These are phyloP conservation scores for Triops cancriformis DNA, from an alignment of 1,140 invertebrate species.

Conservation along the genomic window DNA sequence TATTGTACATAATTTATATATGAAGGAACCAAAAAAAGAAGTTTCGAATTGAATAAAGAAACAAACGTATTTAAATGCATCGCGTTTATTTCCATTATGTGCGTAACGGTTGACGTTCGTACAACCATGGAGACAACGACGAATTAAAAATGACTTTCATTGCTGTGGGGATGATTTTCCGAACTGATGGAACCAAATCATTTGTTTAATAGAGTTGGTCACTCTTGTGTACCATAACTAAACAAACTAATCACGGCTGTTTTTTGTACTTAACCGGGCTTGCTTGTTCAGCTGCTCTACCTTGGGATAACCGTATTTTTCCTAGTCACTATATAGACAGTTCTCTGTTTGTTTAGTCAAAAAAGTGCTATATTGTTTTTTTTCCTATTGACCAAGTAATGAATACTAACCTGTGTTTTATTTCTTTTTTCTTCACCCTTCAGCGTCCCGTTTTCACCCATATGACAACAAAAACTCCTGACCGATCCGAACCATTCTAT, in stretches of 20 bases:
- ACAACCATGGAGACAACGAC: no score
- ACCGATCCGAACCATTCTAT: constrained; percentile 5
- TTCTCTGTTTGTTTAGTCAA: background rate
- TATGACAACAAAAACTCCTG: constrained; percentile 11
- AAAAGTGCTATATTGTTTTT: background rate
- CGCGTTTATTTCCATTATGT: no score
- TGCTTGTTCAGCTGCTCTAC: constrained; percentile 1
- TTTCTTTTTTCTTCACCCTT: background rate
- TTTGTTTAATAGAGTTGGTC: background rate
- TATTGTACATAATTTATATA: constrained; percentile 14
- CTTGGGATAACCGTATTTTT: background rate
- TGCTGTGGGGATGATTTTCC: background rate
- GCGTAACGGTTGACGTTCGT: no score
- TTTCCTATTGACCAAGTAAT: constrained; percentile 7
- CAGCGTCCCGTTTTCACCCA: constrained; percentile 6
- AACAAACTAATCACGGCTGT: constrained; percentile 13
- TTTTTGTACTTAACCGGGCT: background rate
- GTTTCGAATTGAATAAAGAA: background rate
- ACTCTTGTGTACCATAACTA: background rate
- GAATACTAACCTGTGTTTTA: background rate
- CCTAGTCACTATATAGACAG: background rate
- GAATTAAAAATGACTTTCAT: background rate
- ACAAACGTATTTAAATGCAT: background rate
- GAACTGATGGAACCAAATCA: background rate
- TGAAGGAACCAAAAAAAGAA: background rate